Percentiles rank a stretch among this genome's conserved stretches.
These are phyloP conservation scores for Cydia fagiglandana DNA, from an alignment of 1,140 invertebrate species.

Conservation along the genomic window DNA sequence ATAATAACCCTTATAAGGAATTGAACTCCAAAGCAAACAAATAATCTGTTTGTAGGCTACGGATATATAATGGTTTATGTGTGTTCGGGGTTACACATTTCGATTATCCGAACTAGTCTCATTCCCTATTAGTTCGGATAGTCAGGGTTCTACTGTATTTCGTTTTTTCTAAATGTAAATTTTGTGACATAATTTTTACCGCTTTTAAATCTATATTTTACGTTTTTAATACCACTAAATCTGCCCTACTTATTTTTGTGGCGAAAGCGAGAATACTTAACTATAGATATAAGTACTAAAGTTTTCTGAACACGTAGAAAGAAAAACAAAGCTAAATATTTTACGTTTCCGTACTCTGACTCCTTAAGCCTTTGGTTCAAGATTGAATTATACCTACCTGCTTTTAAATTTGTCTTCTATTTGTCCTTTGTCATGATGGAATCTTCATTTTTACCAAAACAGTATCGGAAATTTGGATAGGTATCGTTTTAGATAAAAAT, in stretches of 20 bases:
- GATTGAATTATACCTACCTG: conserved; percentile 39
- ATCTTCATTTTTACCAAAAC: not conserved
- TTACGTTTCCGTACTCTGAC: conserved; percentile 37
- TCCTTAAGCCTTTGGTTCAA: conserved; percentile 35
- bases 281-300: conserved; percentile 45
- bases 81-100: no score
- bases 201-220: no score
- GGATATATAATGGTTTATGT: no score
- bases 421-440: not conserved
- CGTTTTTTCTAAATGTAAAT: no score
- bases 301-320: conserved; percentile 37
- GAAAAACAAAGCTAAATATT: conserved; percentile 51
- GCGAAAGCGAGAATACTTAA: conserved; percentile 38
- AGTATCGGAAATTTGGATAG: not conserved
- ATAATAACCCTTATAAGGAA: no score
- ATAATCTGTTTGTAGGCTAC: no score
- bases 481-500: not conserved
- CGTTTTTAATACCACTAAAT: no score
- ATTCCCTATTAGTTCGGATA: no score
- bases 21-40: no score
- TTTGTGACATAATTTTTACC: no score
- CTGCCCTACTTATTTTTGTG: conserved; percentile 35
- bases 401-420: conserved; percentile 18
- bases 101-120: no score
- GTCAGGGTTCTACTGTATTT: no score